These are phyloP conservation scores for Patella pellucida DNA, from an alignment of 2,888 invertebrate species.

Conservation along the genomic window DNA sequence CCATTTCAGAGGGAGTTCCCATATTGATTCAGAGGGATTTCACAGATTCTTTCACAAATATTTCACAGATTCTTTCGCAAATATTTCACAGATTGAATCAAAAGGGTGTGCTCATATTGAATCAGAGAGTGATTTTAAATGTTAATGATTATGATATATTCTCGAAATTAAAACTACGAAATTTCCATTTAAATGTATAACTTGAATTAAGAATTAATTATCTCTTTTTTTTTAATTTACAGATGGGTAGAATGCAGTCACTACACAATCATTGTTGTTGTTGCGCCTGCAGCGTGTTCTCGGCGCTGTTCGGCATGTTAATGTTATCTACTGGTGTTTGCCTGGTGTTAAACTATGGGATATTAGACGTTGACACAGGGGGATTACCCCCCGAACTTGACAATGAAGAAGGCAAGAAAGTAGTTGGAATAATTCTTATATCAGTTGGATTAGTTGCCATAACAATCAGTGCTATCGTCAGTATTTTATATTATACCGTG, in stretches of 20 bases:
- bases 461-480: constrained; percentile 52
- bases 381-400: constrained; percentile 56
- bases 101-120: too few relatives aligned
- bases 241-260: constrained; percentile 61
- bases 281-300: constrained; percentile 57
- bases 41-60: too few relatives aligned
- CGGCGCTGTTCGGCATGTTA: constrained; percentile 58
- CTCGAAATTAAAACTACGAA: too few relatives aligned
- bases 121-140: too few relatives aligned
- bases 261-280: constrained; percentile 57
- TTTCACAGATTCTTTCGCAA: too few relatives aligned
- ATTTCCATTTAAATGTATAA: neutral
- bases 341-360: constrained; percentile 58
- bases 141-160: too few relatives aligned
- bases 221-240: constrained; percentile 27
- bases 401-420: constrained; percentile 56
- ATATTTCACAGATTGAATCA: too few relatives aligned
- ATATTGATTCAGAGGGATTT: too few relatives aligned
- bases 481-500: constrained; percentile 48
- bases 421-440: constrained; percentile 62
- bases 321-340: constrained; percentile 59
- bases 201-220: neutral
- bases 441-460: constrained; percentile 47
- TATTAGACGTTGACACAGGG: constrained; percentile 49
- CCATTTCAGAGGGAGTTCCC: too few relatives aligned